Base-by-base conservation (phyloP, 2,888 invertebrate species). In the Tachystola acroxantha region DNA sequence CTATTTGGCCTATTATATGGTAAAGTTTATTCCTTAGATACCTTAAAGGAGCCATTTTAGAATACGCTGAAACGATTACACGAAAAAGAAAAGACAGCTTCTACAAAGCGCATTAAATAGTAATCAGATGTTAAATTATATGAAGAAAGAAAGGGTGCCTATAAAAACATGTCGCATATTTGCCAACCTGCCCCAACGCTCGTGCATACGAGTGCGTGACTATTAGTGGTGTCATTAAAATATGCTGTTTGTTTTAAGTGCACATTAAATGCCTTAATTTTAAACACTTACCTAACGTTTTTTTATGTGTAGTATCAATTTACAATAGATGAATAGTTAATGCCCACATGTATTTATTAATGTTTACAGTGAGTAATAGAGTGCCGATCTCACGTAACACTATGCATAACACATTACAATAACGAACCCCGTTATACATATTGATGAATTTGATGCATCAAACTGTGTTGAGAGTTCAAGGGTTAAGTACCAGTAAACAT, bases 401-500 rank as follows among this genome's bases (percentile, higher is more conserved):
- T 36, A 49, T 46, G 40, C 50, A 54, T 50, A 48, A 49, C 49
- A 51, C 48, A 51, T 47, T 48, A 45, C 46, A 53, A 59, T 60
- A 60, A 59, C 43, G 37, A 48, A 56, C 51, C 62, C 51, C 62
- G 59, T 55, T 47, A n/a, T n/a, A 72, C 66, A 64, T 74, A 77
- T 75, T 70, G 69, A 77, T 77, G 54, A 52, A 64, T 59, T 61
- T 63, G 70, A 54, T 59, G 48, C 54, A 46, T 45, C 34, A 45
- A 35, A 51, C 53, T 58, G 24, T n/a, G 19, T 22, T 20, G 16
- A 46, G 39, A 58, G 78, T 61, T 56, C 65, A 81, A 74, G 79
- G 81, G 85, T 81, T 84, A 81, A 84, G 59, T 72, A 57, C 66
- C 61, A 69, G 68, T 68, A 78, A 81, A 80, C 78, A 79, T 75